These are phyloP conservation scores for Drosophila prosaltans DNA, from an alignment of 1,140 invertebrate genomes.

Conservation along the genomic window DNA sequence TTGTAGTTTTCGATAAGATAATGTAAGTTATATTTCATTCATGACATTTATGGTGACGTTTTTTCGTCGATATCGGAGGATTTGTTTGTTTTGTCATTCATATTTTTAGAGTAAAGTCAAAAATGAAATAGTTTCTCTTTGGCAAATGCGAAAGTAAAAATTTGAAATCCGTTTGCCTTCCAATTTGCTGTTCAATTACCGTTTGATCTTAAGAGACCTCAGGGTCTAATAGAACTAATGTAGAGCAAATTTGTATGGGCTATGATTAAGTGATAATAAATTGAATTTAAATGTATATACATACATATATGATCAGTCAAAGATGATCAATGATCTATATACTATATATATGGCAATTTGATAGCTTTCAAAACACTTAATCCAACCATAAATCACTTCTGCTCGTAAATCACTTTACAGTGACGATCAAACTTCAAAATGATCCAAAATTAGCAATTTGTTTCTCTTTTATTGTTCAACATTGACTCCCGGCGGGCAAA, in stretches of 20 bases:
- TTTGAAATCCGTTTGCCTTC: slow-evolving; percentile 56
- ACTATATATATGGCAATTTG: not conserved
- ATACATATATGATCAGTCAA: slow-evolving; percentile 18
- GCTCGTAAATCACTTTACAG: slow-evolving; percentile 1
- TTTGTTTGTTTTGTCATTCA: slow-evolving; percentile 24
- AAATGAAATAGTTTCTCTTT: no score
- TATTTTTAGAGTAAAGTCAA: slow-evolving; percentile 4
- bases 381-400: not conserved
- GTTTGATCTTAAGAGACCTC: slow-evolving; percentile 70
- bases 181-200: slow-evolving; percentile 64
- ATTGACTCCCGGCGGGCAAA: no score
- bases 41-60: slow-evolving; percentile 30
- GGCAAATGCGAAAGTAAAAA: not conserved
- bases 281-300: slow-evolving; percentile 45
- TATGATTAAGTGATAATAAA: slow-evolving; percentile 58
- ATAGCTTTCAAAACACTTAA: not conserved
- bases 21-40: slow-evolving; percentile 25
- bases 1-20: not conserved
- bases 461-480: not conserved
- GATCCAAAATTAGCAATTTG: slow-evolving; percentile 14
- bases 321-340: slow-evolving; percentile 22
- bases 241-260: slow-evolving; percentile 21
- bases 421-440: not conserved
- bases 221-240: slow-evolving; percentile 29
- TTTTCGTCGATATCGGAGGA: no score